Base-by-base conservation (phyloP, 2,888 invertebrate species). In the Dolomedes plantarius region DNA sequence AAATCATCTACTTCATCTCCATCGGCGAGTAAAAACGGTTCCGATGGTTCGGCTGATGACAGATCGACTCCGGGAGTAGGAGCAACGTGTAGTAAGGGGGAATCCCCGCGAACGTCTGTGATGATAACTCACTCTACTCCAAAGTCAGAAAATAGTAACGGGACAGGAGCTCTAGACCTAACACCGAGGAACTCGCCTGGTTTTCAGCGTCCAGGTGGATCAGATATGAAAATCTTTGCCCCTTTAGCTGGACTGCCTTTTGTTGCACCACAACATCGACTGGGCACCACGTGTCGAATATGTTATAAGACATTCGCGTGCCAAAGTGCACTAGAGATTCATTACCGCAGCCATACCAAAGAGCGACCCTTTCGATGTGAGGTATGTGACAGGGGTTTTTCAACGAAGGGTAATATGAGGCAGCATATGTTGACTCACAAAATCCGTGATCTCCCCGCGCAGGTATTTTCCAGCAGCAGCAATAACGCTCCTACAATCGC, bases 371-470 rank as follows among this genome's bases (percentile, higher is more conserved):
- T 97, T 94, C 97, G 97, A 92, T 98, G 98, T 93, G 94, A 94
- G 90, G 95, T 96, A 90, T 97, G 98, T 93, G 97, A 97, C 92
- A 94, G 97, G 90, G 95, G 96, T 91, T 97, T 98, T 93, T 97
- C 98, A 88, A 98, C 98, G 89, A 98, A 97, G 96, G 98, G 98
- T 87, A 99, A 98, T 93, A 97, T 98, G 95, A 98, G 98, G 93
- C 98, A 98, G 92, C 98, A 99, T 92, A 97, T 98, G 97, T 93
- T 98, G 90, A 98, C 98, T 88, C 98, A 99, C 93, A 98, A 98
- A 93, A 97, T 92, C 64, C 89, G 91, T 46, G 91, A 91, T 87
- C 88, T 91, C 31, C 91, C 91, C n/a, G 88, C 89, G 16, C 89
- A 90, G 31, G 88, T 90, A 16, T 90, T 90, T 75, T 39, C 87